Percentiles rank a stretch among this genome's conserved stretches.
These are phyloP conservation scores for Cephus spinipes DNA, from an alignment of 2,888 invertebrate genomes.

Conservation along the genomic window DNA sequence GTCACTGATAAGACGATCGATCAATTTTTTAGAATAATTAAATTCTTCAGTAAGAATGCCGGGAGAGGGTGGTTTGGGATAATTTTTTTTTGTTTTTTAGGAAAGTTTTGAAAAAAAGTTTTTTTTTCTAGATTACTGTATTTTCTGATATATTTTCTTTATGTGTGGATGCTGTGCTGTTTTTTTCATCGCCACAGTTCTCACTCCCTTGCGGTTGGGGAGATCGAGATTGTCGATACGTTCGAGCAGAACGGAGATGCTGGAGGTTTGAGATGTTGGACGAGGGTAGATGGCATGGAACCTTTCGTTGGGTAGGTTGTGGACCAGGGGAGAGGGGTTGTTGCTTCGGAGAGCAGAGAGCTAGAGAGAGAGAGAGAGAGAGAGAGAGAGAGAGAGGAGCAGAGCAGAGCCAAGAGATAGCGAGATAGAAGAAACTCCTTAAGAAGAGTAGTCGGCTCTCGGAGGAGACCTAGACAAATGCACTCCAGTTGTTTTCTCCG, in stretches of 20 bases:
- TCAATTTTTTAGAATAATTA: too few species aligned
- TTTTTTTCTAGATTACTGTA: not conserved
- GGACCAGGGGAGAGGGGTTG: not conserved
- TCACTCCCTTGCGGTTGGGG: constrained; percentile 7
- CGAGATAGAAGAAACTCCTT: constrained; percentile 58
- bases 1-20: too few species aligned
- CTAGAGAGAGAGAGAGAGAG: constrained; percentile 14
- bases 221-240: constrained; percentile 28
- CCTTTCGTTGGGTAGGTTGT: too few species aligned
- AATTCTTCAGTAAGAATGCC: too few species aligned
- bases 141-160: not conserved
- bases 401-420: constrained; percentile 42
- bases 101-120: not conserved
- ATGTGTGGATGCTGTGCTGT: not conserved
- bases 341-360: not conserved
- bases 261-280: not conserved
- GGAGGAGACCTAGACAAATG: constrained; percentile 62
- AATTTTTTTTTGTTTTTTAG: not conserved
- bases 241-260: constrained; percentile 11
- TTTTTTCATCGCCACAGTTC: not conserved
- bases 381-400: constrained; percentile 18
- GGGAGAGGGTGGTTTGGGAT: not conserved
- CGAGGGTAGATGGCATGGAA: constrained; percentile 12
- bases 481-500: constrained; percentile 59
- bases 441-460: constrained; percentile 57